These are phyloP conservation scores for Uloborus diversus DNA, from an alignment of 1,140 invertebrate species.

Conservation along the genomic window DNA sequence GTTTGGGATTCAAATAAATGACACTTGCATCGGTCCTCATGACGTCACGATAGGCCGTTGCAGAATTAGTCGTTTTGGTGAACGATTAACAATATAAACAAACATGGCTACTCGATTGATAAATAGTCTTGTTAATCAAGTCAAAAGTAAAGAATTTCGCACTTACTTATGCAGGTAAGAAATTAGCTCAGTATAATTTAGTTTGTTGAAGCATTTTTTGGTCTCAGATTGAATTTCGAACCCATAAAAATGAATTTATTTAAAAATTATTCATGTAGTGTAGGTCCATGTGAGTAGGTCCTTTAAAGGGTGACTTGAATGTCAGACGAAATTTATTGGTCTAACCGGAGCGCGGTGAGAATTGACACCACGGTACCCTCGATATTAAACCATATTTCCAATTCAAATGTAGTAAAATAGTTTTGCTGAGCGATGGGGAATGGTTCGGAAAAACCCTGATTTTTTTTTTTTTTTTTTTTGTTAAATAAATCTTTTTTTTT, in stretches of 20 bases:
- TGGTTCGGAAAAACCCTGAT: too few relatives aligned
- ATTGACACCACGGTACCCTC: too few relatives aligned
- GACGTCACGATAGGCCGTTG: too few relatives aligned
- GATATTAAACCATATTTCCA: too few relatives aligned
- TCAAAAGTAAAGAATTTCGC: conserved; percentile 82
- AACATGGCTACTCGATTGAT: conserved; percentile 66
- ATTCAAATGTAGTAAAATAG: too few relatives aligned
- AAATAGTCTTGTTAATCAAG: conserved; percentile 67
- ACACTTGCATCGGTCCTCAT: too few relatives aligned
- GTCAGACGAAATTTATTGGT: neutral
- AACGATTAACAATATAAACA: too few relatives aligned
- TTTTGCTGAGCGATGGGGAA: too few relatives aligned
- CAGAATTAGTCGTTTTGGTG: too few relatives aligned
- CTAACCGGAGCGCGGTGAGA: neutral
- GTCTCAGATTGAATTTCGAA: neutral
- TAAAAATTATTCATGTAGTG: neutral
- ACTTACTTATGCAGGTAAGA: conserved; percentile 81
- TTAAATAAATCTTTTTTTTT: too few relatives aligned
- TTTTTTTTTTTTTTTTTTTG: too few relatives aligned
- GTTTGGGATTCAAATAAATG: too few relatives aligned
- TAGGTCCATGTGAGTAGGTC: neutral
- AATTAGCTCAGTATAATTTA: neutral
- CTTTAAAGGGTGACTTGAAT: conserved; percentile 2
- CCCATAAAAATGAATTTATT: neutral
- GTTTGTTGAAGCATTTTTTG: neutral